Percentiles rank a stretch among this genome's conserved stretches.
Conservation (phyloP, 2,113 vertebrate genomes). For the Chionomys nivalis region DNA sequence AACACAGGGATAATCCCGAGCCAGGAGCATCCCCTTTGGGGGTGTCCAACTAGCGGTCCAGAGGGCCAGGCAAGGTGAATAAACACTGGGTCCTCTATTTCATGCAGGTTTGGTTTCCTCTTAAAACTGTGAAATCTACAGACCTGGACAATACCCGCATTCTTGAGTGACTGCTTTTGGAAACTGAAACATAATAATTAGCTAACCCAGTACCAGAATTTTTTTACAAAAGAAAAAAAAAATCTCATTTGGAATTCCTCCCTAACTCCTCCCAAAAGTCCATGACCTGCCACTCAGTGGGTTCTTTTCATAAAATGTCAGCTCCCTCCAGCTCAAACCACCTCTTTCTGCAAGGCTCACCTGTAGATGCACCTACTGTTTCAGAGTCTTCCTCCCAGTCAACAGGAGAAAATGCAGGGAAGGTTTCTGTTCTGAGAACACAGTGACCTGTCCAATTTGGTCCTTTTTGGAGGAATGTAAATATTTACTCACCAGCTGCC, state of each 20-base stretch:
- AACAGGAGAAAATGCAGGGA: not conserved
- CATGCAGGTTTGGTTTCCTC: not conserved
- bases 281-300: not conserved
- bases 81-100: not conserved
- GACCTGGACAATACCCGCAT: not conserved
- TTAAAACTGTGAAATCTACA: not conserved
- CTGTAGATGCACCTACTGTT: not conserved
- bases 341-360: not conserved
- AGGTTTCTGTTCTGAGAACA: slow-evolving; percentile 53
- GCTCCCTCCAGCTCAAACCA: not conserved
- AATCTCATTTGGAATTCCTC: not conserved
- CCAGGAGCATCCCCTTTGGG: not conserved
- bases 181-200: slow-evolving; percentile 29
- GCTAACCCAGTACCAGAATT: not conserved
- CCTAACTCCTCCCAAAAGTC: not conserved
- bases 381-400: slow-evolving; percentile 34
- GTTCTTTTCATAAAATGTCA: not conserved
- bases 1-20: not conserved
- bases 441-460: slow-evolving; percentile 19
- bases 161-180: not conserved
- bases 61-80: not conserved
- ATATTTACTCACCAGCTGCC: slow-evolving; percentile 53
- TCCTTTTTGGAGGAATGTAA: slow-evolving; percentile 17
- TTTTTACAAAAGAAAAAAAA: not conserved
- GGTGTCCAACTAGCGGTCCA: too few relatives aligned